phyloP scores from a whole-genome alignment of 1,140 invertebrate genomes.

The Ridgeia piscesae region DNA sequence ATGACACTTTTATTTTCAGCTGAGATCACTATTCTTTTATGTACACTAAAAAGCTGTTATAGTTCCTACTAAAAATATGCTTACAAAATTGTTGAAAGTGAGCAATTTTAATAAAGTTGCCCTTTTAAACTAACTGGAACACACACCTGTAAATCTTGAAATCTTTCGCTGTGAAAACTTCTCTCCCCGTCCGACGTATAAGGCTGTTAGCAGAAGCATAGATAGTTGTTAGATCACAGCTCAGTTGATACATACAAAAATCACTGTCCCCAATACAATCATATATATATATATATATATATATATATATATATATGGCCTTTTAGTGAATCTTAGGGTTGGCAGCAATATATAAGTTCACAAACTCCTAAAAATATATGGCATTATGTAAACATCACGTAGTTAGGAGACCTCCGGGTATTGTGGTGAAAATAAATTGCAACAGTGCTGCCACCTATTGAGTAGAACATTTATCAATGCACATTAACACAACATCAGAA shows the following conservation, averaged over 20 bases:
- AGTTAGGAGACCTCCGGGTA: too few species aligned
- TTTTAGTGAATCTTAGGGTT: too few species aligned
- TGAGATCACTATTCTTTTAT: neutral
- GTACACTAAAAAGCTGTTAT: neutral
- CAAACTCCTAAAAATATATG: too few species aligned
- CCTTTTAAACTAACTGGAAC: neutral
- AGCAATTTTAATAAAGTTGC: too few species aligned
- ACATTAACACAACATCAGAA: too few species aligned
- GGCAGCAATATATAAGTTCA: too few species aligned
- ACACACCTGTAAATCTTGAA: constrained; percentile 1
- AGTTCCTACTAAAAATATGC: neutral
- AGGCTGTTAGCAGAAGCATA: neutral
- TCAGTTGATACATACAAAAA: neutral
- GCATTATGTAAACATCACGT: too few species aligned
- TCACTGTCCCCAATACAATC: neutral
- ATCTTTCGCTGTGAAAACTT: constrained; percentile 7
- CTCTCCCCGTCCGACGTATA: neutral
- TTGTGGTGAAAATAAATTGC: too few species aligned
- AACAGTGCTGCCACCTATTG: too few species aligned
- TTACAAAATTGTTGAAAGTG: neutral
- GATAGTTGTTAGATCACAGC: neutral
- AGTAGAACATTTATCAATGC: too few species aligned
- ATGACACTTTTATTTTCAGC: neutral
- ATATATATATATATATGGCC: too few species aligned
- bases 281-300: neutral